phyloP scores from a whole-genome alignment of 2,888 invertebrate species.

The Hedychridium roseum region DNA sequence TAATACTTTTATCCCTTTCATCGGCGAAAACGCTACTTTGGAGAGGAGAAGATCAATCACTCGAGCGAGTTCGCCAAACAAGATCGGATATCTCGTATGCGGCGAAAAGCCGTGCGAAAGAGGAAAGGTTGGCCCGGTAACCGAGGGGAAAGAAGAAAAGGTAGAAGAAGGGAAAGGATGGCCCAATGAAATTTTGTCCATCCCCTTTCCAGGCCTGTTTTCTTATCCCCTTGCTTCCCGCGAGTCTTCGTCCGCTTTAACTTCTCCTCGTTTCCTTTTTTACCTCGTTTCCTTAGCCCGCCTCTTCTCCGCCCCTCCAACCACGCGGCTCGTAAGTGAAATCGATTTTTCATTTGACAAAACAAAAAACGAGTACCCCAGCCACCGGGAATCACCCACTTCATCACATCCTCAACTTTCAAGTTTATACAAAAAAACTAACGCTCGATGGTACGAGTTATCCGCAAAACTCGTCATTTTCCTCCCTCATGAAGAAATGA shows the following conservation, averaged over 20 bases:
- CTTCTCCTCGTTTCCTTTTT: background rate
- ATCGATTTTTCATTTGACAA: background rate
- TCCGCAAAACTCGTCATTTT: too few relatives aligned
- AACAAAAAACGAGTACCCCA: background rate
- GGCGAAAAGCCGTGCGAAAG: background rate
- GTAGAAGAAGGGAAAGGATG: background rate
- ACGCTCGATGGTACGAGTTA: too few relatives aligned
- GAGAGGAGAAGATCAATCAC: background rate
- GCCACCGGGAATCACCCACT: too few relatives aligned
- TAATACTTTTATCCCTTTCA: too few relatives aligned
- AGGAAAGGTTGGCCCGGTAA: background rate
- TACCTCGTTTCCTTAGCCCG: background rate
- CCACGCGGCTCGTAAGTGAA: background rate
- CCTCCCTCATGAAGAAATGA: too few relatives aligned
- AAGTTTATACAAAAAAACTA: too few relatives aligned
- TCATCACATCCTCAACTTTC: too few relatives aligned
- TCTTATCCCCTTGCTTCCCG: slow-evolving; percentile 1
- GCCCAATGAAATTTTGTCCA: slow-evolving; percentile 14
- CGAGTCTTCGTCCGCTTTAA: background rate
- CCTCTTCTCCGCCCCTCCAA: background rate
- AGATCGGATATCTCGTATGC: background rate
- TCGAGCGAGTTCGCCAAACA: background rate
- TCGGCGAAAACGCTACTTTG: background rate
- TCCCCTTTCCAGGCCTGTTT: background rate
- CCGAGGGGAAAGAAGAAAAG: background rate